Evolutionary conservation across 2,888 invertebrate genomes (phyloP), one percentile per base, ranked within the genome.

Genomic region (Dinocampus coccinellae): DNA sequence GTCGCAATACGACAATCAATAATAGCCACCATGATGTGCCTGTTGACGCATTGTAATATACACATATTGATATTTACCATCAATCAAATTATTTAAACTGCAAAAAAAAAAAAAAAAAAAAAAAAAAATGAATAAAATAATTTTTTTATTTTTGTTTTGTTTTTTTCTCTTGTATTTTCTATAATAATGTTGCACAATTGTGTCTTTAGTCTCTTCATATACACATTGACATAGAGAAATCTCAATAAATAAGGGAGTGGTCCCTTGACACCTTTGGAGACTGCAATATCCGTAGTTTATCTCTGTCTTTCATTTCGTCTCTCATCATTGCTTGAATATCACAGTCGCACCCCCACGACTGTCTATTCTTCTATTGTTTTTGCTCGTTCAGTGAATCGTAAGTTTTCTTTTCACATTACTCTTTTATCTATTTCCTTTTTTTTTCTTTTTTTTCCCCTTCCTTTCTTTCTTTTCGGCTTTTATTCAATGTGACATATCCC

Each of bases 1-100:
- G 84, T 84, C 84, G 85, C 83, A 84, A 81, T 84, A 85, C 82
- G 85, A 82, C 84, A 84, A 85, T 85, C 85, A 84, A 85, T 85
- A 84, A 82, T 76, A 73, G 76, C 71, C 70, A 67, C 74, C 76
- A 69, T 63, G 70, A 63, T 52, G n/a, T n/a, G 7, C 24, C 39
- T 34, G 57, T 55, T 66, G 66, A 57, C 53, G 64, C 70, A 70
- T 52, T 26, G 39, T 61, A 66, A 71, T 58, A 70, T 20, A 61
- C 33, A 26, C 34, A 33, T 60, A 36, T 52, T 26, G n/a, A 11
- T 7, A 29, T 57, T 22, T 0, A 26, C 11, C 10, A 10, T 58
- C 33, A 33, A 33, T 34, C 10, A 58, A 34, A 34, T 34, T 13
- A 57, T 55, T 36, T 16, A 3, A 0, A 22, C 20, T 13, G 29